Evolutionary conservation across 2,113 vertebrate genomes (phyloP), one percentile per base, ranked within the genome.

Genomic region (Carassius gibelio): DNA sequence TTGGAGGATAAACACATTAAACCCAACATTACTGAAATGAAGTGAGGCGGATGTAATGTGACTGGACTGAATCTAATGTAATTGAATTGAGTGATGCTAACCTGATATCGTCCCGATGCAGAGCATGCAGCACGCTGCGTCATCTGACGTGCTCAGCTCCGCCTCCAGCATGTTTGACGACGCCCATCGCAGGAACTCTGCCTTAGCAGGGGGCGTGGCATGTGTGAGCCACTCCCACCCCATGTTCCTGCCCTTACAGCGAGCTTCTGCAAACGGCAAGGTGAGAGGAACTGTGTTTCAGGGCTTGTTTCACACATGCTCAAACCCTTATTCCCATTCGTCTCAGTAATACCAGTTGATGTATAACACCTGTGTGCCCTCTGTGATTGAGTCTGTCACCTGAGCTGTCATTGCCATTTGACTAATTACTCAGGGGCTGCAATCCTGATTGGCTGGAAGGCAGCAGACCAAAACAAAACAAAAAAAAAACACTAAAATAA

Each of bases 171-270:
- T 0, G 81, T 87, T 30, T 5, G 81, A 78, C 19, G 83, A 89
- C 8, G 78, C 55, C 42, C 90, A 83, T 75, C 75, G 14, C 69
- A 61, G 55, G 14, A 86, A 78, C 77, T 89, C 78, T 48, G 84
- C 71, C 14, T 50, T 87, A 13, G 36, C 52, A 83, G 89, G 88
- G 15, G 64, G 3, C 71, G 79, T 86, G 80, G 88, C 90, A 72
- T 86, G 89, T 52, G 91, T 95, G 74, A 84, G 69, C 88, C 93
- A 95, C 83, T 94, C 94, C 62, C 93, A 92, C 26, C 94, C 94
- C 75, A 92, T 95, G 94, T 89, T 93, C 61, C 90, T 95, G 78
- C 91, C 93, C 17, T 89, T 62, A 1, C 76, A 77, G 17, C 76
- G 92, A 38, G 77, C 81, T 0, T 77, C 86, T 15, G 76, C 84